A percentile compares a stretch with the other conserved stretches of the same genome.
Evolutionary conservation across 2,888 invertebrate genomes (phyloP).

Genomic region (Acronicta psi): DNA sequence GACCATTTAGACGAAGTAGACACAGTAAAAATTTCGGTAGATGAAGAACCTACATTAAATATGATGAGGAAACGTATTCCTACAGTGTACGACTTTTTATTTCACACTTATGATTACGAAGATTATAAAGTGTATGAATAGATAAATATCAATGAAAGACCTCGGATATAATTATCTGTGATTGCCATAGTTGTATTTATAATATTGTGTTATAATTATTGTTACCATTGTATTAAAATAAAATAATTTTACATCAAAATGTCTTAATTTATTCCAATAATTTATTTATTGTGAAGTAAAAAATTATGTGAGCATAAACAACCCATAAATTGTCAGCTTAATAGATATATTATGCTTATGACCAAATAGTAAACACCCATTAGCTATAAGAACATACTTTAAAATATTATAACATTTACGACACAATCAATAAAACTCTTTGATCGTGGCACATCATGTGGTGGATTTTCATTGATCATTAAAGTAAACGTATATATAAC

Average conservation of each 20-base stretch:
- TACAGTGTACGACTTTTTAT: slow-evolving; percentile 41
- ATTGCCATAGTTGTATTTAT: slow-evolving; percentile 2
- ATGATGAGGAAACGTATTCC: slow-evolving; percentile 26
- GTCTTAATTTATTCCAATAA: slow-evolving; percentile 7
- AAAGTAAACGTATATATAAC: slow-evolving; percentile 55
- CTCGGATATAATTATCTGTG: slow-evolving; percentile 12
- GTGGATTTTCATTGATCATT: slow-evolving; percentile 53
- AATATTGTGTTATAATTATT: not conserved
- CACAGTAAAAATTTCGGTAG: slow-evolving; percentile 3
- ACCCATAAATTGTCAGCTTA: slow-evolving; percentile 12
- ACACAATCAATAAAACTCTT: slow-evolving; percentile 28
- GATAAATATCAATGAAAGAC: not conserved
- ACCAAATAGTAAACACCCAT: slow-evolving; percentile 2
- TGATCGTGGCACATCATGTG: slow-evolving; percentile 28
- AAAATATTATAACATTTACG: slow-evolving; percentile 28
- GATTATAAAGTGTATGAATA: slow-evolving; percentile 42
- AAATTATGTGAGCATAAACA: not conserved
- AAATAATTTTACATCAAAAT: not conserved
- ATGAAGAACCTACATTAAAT: slow-evolving; percentile 12
- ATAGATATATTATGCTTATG: not conserved
- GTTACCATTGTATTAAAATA: slow-evolving; percentile 14
- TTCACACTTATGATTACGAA: slow-evolving; percentile 30
- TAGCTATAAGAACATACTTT: slow-evolving; percentile 20
- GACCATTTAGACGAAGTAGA: slow-evolving; percentile 5
- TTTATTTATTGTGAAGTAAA: no score